Conservation (phyloP, 2,113 vertebrate species). For the Aptenodytes forsteri region DNA sequence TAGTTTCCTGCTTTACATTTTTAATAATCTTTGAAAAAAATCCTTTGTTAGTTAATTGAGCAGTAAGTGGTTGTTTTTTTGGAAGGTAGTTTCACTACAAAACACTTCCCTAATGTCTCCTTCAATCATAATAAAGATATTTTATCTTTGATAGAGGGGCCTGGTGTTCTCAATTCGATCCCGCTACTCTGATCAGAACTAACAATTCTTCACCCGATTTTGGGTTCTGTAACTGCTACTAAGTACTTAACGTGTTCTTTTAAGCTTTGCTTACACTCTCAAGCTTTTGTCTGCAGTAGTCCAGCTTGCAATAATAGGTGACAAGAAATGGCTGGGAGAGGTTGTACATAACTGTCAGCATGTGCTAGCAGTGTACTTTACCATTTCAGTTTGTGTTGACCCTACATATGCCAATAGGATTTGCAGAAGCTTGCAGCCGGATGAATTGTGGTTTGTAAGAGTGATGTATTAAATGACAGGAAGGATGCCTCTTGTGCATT, state of each 20-base stretch:
- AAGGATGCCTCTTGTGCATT: neutral
- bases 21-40: neutral
- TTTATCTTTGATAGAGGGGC: neutral
- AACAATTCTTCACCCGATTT: neutral
- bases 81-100: neutral
- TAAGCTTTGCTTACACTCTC: neutral
- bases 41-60: neutral
- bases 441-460: neutral
- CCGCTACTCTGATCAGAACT: neutral
- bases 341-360: neutral
- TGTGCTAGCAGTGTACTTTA: neutral
- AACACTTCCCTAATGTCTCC: neutral
- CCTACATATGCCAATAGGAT: neutral
- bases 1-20: neutral
- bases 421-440: neutral
- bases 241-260: neutral
- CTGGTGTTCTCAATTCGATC: neutral
- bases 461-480: neutral
- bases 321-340: neutral
- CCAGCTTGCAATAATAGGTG: neutral
- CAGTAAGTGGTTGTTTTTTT: neutral
- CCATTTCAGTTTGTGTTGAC: neutral
- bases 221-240: neutral
- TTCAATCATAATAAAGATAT: neutral
- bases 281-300: neutral